phyloP scores from a whole-genome alignment of 2,113 vertebrate genomes.

The Lagopus muta region DNA sequence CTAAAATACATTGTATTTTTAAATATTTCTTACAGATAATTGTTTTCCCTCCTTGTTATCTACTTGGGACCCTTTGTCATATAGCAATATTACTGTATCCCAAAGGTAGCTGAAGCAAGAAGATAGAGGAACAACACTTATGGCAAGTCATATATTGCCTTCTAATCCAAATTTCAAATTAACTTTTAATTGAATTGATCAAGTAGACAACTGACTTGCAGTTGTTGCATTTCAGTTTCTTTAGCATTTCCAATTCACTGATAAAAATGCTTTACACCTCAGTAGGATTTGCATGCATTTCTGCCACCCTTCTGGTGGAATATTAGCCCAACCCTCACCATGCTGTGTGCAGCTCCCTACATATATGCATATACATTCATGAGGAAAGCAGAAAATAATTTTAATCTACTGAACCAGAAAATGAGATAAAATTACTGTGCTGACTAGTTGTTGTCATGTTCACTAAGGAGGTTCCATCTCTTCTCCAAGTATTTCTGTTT shows the following conservation, averaged over 20 bases:
- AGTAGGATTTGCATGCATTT: fast-evolving
- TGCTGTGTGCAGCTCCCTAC: background rate
- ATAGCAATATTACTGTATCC: too few species aligned
- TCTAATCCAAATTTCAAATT: conserved; percentile 4
- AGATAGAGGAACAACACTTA: background rate
- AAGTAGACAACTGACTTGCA: background rate
- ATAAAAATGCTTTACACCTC: background rate
- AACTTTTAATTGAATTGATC: background rate
- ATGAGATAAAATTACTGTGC: background rate
- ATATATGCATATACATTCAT: background rate
- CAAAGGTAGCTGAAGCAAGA: background rate
- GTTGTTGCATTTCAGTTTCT: background rate
- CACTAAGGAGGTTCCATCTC: background rate
- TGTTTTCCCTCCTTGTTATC: background rate
- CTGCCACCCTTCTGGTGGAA: background rate
- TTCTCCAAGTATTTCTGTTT: background rate
- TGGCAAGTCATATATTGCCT: background rate
- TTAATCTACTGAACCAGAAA: background rate
- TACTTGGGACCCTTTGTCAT: too few species aligned
- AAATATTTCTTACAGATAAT: background rate
- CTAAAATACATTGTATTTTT: background rate
- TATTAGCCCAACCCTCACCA: background rate
- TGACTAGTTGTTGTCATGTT: background rate
- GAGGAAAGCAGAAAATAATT: background rate
- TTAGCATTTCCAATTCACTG: background rate